Conservation (phyloP, 2,888 invertebrate species). For the Sesia apiformis region DNA sequence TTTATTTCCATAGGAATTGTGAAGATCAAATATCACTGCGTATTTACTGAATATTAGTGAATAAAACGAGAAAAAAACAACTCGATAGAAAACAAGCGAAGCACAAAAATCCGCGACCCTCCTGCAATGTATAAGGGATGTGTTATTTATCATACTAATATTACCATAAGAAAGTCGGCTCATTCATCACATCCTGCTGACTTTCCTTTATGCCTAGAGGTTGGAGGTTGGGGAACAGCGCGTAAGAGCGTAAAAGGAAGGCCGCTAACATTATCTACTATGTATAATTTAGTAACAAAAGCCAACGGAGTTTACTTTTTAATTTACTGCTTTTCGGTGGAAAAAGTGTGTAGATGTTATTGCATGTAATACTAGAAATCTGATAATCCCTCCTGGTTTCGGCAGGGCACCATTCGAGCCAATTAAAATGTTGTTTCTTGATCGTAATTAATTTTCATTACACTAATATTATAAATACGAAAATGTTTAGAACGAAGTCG, state of each 20-base stretch:
- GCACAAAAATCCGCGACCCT: not conserved
- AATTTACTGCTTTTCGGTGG: too few species aligned
- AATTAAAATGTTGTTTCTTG: too few species aligned
- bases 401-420: too few species aligned
- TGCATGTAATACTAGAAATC: too few species aligned
- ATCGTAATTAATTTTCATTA: too few species aligned
- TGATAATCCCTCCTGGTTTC: too few species aligned
- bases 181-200: conserved; percentile 53
- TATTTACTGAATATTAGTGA: too few species aligned
- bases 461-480: too few species aligned
- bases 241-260: conserved; percentile 26
- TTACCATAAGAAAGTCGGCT: conserved; percentile 47
- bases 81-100: not conserved
- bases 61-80: not conserved
- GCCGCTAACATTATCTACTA: conserved; percentile 19
- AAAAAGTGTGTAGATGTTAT: too few species aligned
- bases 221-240: conserved; percentile 28
- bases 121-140: conserved; percentile 14
- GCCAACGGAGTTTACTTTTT: conserved; percentile 17
- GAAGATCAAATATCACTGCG: too few species aligned
- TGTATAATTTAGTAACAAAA: conserved; percentile 47
- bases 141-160: conserved; percentile 46
- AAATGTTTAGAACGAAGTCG: too few species aligned
- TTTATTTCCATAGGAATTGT: too few species aligned
- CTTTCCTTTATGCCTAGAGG: conserved; percentile 39